Evolutionary conservation across 2,797 vertebrate genomes (phyloP), one percentile per base, ranked within the genome.

Genomic region (Adrianichthys oophorus): DNA sequence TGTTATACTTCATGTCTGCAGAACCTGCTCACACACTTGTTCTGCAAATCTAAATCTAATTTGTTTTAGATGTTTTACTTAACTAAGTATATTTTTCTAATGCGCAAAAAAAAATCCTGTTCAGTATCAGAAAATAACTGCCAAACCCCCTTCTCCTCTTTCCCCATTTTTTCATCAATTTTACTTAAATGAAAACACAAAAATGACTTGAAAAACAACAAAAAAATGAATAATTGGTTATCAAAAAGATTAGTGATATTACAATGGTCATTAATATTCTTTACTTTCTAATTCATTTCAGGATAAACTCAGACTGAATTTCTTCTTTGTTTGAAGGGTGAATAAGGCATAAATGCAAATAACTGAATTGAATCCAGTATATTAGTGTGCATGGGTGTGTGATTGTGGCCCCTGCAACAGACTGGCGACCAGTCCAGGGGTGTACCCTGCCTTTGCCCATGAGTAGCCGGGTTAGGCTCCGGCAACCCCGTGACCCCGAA

Each of bases 61-160:
- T 63, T 56, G 14, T 56, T 53, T 78, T 79, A 57, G 62, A 79
- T 77, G 73, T 80, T 75, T 54, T 62, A 48, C 57, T 72, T 17
- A 65, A 80, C 78, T 81, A 73, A 73, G 74, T 65, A 63, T 75
- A 78, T 79, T 45, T 74, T 50, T 81, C 53, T 75, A 78, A 84
- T 84, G 80, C 78, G 59, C 2, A 71, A 79, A 81, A 70, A 76
- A 78, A 45, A 63, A 80, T 81, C 72, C 68, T 61, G 65, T 83
- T 74, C 53, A 53, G 66, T 51, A 32, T 77, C 78, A 78, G 67
- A 64, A 76, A 59, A 71, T 70, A 58, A 47, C 53, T 76, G 65
- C 71, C 63, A 74, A 32, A 32, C 29, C 7, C 29, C 10, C 32
- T 8, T 32, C 8, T 0, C 32, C 32, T 32, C 29, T 32, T 32